A percentile compares a stretch with the other conserved stretches of the same genome.
Conservation (phyloP, 2,113 vertebrate species). For the Connochaetes taurinus region DNA sequence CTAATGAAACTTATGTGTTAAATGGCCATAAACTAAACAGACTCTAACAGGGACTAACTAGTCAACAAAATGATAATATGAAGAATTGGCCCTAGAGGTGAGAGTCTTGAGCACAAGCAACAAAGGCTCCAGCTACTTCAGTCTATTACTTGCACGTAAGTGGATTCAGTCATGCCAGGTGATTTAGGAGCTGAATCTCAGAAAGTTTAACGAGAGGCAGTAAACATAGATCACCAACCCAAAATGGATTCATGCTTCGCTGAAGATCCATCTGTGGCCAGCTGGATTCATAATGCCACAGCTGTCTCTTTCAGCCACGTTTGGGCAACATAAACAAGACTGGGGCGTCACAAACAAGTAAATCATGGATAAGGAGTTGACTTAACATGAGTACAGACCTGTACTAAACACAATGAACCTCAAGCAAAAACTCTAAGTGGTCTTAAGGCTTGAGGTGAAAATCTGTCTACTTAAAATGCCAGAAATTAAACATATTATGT, state of each 20-base stretch:
- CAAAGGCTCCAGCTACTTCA: neutral
- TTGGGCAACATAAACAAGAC: slow-evolving; percentile 29
- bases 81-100: neutral
- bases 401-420: neutral
- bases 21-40: neutral
- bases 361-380: neutral
- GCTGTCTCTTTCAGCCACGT: slow-evolving; percentile 35
- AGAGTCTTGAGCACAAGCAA: neutral
- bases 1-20: neutral
- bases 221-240: slow-evolving; percentile 55
- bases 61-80: neutral
- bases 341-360: neutral
- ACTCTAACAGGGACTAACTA: neutral
- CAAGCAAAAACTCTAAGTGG: neutral
- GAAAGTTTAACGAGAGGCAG: slow-evolving; percentile 23
- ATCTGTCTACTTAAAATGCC: neutral
- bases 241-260: slow-evolving; percentile 40
- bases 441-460: neutral
- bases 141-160: neutral
- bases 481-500: neutral
- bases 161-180: neutral
- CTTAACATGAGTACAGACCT: neutral
- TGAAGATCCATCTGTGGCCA: slow-evolving; percentile 39
- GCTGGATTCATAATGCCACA: slow-evolving; percentile 33
- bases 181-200: slow-evolving; percentile 37